phyloP scores from a whole-genome alignment of 2,797 vertebrate genomes.

The Eulemur mongoz region DNA sequence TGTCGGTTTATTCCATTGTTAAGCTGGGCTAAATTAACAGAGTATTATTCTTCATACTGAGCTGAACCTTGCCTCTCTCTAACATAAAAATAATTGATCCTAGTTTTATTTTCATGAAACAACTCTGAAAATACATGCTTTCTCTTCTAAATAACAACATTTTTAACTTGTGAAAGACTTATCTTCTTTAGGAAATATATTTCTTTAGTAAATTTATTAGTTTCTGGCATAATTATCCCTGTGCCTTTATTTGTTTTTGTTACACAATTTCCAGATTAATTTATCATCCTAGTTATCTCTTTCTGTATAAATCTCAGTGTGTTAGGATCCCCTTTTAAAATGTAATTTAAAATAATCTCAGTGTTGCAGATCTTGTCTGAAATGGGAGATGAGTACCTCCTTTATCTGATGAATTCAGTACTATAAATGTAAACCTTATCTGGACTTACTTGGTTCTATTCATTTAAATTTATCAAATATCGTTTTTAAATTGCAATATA shows the following conservation, averaged over 20 bases:
- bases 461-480: conserved; percentile 7
- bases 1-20: neutral
- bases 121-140: neutral
- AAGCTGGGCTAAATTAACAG: neutral
- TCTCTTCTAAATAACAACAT: neutral
- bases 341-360: neutral
- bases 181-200: neutral
- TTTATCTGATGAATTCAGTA: neutral
- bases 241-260: neutral
- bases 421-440: neutral
- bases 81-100: neutral
- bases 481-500: neutral
- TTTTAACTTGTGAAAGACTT: conserved; percentile 1
- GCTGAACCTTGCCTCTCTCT: neutral
- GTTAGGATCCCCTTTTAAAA: neutral
- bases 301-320: neutral
- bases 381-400: neutral
- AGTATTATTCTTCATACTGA: neutral
- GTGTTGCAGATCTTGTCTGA: neutral
- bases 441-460: neutral
- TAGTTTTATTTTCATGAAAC: neutral
- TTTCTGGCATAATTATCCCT: neutral
- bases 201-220: neutral
- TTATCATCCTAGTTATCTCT: neutral
- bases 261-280: neutral